Base-by-base conservation (phyloP, 2,113 vertebrate species). In the Albula glossodonta region DNA sequence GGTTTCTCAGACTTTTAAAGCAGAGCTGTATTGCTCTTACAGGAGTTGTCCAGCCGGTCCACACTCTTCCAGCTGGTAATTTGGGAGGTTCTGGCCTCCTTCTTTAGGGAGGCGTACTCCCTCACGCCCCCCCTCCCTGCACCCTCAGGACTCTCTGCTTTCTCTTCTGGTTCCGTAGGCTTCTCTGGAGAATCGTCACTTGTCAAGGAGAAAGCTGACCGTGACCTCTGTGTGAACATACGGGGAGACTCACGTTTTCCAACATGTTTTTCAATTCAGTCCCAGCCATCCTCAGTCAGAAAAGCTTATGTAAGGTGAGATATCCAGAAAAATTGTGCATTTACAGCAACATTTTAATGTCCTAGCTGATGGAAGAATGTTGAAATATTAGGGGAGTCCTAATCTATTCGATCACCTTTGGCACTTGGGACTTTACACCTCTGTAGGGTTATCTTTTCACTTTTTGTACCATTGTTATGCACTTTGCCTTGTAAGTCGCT, bases 21-120 rank as follows among this genome's bases (percentile, higher is more conserved):
- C 60, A 17, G 17, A 5, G 31, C 31, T 41, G 31, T 41, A 41
- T 17, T 50, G 31, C 84, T 89, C 89, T 96, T 96, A 99, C 97
- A 95, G 93, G 97, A 95, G 92, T 97, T 95, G 78, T 97, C 96
- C 94, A 98, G 94, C 31, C 95, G 94, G 89, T 97, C 97, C 86
- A 96, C 86, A 41, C 97, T 97, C 91, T 95, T 97, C 97, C 97
- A 98, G 94, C 91, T 95, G 81, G 97, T 96, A 81, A 97, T 89
- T 0, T 93, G 93, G 2, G 94, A 89, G 10, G 88, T 92, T 51
- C 95, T 96, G 81, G 51, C 89, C 80, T 97, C 96, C 84, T 95
- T 95, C 51, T 92, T 96, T 66, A 94, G 94, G 85, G 93, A 96
- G 51, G 92, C 50, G 10, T 90, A 96, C 48, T 93, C 93, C 86